A percentile compares a stretch with the other conserved stretches of the same genome.
These are phyloP conservation scores for Lissonota sp. DNA, from an alignment of 2,888 invertebrate genomes.

Conservation along the genomic window DNA sequence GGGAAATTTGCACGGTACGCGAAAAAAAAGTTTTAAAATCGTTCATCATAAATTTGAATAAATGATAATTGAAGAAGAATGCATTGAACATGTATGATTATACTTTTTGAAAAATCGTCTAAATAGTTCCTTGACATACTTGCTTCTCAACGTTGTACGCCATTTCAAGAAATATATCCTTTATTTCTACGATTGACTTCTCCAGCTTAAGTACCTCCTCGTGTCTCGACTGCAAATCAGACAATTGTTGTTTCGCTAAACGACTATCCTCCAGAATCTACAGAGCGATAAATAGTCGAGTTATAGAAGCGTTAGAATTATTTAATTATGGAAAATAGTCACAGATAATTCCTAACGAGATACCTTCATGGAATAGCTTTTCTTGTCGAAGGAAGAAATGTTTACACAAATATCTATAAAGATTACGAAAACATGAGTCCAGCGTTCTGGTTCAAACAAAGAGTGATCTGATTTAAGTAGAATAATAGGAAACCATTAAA, in stretches of 20 bases:
- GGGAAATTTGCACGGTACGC: too few species aligned
- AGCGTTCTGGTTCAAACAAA: too few species aligned
- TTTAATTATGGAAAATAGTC: conserved; percentile 1
- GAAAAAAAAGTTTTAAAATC: too few species aligned
- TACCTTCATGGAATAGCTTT: too few species aligned
- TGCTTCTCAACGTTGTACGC: conserved; percentile 92
- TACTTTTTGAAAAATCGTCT: too few species aligned
- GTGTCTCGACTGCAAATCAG: conserved; percentile 93
- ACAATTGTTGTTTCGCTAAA: conserved; percentile 90
- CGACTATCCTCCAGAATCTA: conserved; percentile 93
- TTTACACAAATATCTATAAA: too few species aligned
- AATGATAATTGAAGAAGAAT: too few species aligned
- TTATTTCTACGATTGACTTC: conserved; percentile 90
- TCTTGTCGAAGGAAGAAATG: too few species aligned
- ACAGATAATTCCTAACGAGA: not conserved
- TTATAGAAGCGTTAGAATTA: not conserved
- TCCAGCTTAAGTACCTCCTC: conserved; percentile 93
- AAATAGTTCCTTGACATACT: conserved; percentile 82
- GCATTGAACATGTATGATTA: conserved; percentile 13
- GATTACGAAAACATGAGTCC: too few species aligned
- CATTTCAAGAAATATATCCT: conserved; percentile 93
- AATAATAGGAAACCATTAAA: too few species aligned
- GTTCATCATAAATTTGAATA: too few species aligned
- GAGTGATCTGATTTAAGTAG: too few species aligned
- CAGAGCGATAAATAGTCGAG: conserved; percentile 60